Base-by-base conservation (phyloP, 2,888 invertebrate species). In the Drosophila recens region DNA sequence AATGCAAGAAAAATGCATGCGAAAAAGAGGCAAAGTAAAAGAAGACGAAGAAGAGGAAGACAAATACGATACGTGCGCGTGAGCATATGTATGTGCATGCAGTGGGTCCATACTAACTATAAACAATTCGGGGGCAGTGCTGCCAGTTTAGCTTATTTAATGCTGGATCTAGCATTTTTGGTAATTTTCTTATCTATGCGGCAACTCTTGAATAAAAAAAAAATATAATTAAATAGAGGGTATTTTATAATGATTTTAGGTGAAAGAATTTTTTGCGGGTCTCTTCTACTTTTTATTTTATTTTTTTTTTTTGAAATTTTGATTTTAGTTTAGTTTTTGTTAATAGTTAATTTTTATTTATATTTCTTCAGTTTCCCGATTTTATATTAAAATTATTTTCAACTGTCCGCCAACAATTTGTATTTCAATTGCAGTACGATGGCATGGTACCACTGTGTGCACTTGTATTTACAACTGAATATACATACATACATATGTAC, bases 1-100 rank as follows among this genome's bases (percentile, higher is more conserved):
- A 87, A 83, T 75, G 85, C 90, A 87, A 90, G 79, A 85, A 88
- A 75, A 87, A 70, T 84, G 89, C 83, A 87, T 71, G 72, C 75
- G 72, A 80, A 70, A 88, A 73, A 79, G 62, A 74, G 62, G 48
- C 57, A 66, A 67, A 68, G 57, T 57, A 63, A 67, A 63, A 63
- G 59, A 56, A 65, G 51, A 56, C 63, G 51, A 68, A 42, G 49
- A 63, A 46, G 42, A 51, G 53, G 67, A 45, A 57, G 52, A 67
- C 13, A 73, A 66, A 72, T 67, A 69, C 71, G 66, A 68, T 80
- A 80, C 62, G 71, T 87, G 70, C 76, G 51, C 69, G 65, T 75
- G 72, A 86, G 80, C 83, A 72, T 63, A 53, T 67, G 69, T 63
- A 53, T 67, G 69, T 64, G 59, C 64, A 54, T 42, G 38, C 74